These are phyloP conservation scores for Ooceraea biroi DNA, from an alignment of 1,140 invertebrate genomes.

Conservation along the genomic window DNA sequence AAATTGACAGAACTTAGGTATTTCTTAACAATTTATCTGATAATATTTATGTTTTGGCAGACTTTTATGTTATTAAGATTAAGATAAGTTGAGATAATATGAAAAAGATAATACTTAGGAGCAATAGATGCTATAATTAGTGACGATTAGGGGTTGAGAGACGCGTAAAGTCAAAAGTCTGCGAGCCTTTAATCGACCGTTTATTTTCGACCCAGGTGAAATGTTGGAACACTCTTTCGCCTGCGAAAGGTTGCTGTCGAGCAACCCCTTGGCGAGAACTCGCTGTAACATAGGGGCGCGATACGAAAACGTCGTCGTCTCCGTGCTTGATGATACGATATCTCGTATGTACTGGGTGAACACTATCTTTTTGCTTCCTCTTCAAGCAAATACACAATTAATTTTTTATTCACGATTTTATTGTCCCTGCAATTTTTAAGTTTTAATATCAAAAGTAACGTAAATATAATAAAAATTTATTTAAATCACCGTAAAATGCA, in stretches of 20 bases:
- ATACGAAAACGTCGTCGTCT: slow-evolving; percentile 65
- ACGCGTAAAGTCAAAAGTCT: background rate
- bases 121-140: background rate
- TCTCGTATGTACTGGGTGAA: slow-evolving; percentile 28
- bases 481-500: too few species aligned
- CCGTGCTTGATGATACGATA: slow-evolving; percentile 60
- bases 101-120: background rate
- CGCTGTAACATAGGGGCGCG: slow-evolving; percentile 69
- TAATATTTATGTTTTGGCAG: background rate
- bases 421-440: background rate
- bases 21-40: too few species aligned
- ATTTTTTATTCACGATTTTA: background rate
- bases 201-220: slow-evolving; percentile 22
- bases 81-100: background rate
- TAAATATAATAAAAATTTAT: too few species aligned
- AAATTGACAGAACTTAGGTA: too few species aligned
- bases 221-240: slow-evolving; percentile 51
- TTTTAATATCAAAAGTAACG: too few species aligned
- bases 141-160: background rate
- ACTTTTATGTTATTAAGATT: background rate
- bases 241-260: slow-evolving; percentile 65
- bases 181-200: slow-evolving; percentile 23
- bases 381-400: background rate
- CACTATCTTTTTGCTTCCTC: background rate
- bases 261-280: slow-evolving; percentile 59